These are phyloP conservation scores for Bombus ignitus DNA, from an alignment of 1,140 invertebrate genomes.

Conservation along the genomic window DNA sequence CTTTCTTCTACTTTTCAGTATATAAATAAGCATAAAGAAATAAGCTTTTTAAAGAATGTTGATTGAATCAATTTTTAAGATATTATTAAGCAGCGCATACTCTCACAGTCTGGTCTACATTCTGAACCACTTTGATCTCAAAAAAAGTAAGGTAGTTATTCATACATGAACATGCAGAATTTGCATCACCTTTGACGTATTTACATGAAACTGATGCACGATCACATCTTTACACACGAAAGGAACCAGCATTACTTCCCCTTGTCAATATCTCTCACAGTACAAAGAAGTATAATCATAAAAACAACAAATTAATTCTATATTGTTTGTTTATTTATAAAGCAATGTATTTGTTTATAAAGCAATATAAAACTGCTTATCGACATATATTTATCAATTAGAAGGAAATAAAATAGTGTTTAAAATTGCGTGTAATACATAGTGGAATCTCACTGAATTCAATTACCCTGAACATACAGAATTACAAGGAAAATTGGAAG, in stretches of 20 bases:
- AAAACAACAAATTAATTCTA: background rate
- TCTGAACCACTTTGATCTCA: background rate
- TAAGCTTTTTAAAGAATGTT: no score
- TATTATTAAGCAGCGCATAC: background rate
- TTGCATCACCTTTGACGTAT: slow-evolving; percentile 12
- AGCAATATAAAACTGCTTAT: no score
- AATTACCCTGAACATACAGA: slow-evolving; percentile 23
- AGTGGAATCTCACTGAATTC: slow-evolving; percentile 6
- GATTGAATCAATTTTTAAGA: background rate
- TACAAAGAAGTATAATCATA: background rate
- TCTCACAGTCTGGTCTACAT: background rate
- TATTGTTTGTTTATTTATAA: no score
- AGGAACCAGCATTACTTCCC: background rate
- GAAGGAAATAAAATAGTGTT: background rate
- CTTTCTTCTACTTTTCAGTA: no score
- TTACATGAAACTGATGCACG: slow-evolving; percentile 9
- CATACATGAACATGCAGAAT: slow-evolving; percentile 19
- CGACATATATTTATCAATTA: background rate
- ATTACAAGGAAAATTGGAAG: slow-evolving; percentile 32
- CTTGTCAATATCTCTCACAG: background rate
- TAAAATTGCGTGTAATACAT: background rate
- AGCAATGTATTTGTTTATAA: no score
- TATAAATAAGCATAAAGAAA: no score
- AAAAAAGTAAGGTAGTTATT: slow-evolving; percentile 4
- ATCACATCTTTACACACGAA: background rate